Evolutionary conservation across 2,113 vertebrate species (phyloP).

Genomic region (Pteruthius melanotis): DNA sequence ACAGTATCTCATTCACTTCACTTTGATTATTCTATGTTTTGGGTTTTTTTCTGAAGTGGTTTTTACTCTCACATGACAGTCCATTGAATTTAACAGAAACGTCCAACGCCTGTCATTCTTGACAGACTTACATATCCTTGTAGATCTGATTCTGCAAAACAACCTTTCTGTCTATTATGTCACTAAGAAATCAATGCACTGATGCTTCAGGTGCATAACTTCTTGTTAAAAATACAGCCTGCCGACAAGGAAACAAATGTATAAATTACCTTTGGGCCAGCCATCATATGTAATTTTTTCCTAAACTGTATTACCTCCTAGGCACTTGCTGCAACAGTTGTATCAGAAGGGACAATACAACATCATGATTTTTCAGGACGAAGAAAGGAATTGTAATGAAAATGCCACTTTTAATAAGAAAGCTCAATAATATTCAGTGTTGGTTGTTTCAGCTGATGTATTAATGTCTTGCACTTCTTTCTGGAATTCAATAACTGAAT

Average conservation of each 20-base stretch:
- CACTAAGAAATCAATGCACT: neutral
- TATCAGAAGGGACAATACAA: slow-evolving; percentile 44
- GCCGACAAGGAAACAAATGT: slow-evolving; percentile 6
- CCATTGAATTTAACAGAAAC: neutral
- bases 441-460: slow-evolving; percentile 48
- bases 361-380: slow-evolving; percentile 18
- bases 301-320: slow-evolving; percentile 62
- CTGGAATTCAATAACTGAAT: slow-evolving; percentile 26
- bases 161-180: neutral
- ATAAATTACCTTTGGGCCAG: slow-evolving; percentile 56
- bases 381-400: slow-evolving; percentile 70
- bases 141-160: neutral
- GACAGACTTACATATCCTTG: neutral
- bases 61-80: neutral
- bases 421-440: slow-evolving; percentile 49
- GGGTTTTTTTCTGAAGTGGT: neutral
- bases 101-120: neutral
- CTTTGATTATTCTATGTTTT: neutral
- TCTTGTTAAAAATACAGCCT: slow-evolving; percentile 36
- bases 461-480: slow-evolving; percentile 31
- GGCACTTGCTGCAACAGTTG: neutral
- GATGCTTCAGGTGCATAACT: slow-evolving; percentile 36
- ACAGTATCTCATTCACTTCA: neutral
- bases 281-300: slow-evolving; percentile 62
- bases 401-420: slow-evolving; percentile 74